phyloP scores from a whole-genome alignment of 2,888 invertebrate genomes.

The Netelia melanura region DNA sequence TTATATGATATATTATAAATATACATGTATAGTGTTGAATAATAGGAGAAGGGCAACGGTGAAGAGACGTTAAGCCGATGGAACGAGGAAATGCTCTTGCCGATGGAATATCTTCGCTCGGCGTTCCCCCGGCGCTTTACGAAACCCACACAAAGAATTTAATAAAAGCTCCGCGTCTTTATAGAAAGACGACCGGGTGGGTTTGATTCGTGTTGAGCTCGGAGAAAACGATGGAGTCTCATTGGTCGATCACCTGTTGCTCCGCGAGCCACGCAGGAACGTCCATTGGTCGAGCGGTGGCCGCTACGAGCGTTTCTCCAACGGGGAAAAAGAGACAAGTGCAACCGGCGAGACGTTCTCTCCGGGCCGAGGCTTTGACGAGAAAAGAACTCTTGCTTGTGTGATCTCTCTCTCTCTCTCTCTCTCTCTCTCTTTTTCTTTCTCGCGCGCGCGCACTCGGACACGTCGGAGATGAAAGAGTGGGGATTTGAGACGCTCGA shows the following conservation, averaged over 20 bases:
- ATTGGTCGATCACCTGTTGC: conserved; percentile 84
- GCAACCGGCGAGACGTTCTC: neutral
- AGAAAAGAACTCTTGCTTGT: neutral
- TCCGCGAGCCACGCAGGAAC: conserved; percentile 72
- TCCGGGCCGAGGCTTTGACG: conserved; percentile 9
- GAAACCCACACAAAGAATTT: neutral
- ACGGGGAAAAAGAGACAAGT: neutral
- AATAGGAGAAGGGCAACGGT: neutral
- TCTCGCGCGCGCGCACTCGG: neutral
- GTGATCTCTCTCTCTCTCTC: no score
- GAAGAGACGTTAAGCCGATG: conserved; percentile 33
- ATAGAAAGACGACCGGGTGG: no score
- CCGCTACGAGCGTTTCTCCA: conserved; percentile 32
- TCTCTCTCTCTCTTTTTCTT: no score
- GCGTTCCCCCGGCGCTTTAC: neutral
- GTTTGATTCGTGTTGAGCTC: neutral
- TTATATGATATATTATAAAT: no score
- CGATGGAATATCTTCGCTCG: conserved; percentile 56
- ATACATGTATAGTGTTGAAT: no score
- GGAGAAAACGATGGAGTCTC: conserved; percentile 69
- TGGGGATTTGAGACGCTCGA: conserved; percentile 30
- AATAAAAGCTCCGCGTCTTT: neutral
- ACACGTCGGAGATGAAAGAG: conserved; percentile 37
- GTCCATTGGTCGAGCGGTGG: conserved; percentile 72
- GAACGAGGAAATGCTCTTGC: conserved; percentile 59